Evolutionary conservation across 2,797 vertebrate species (phyloP), one percentile per base, ranked within the genome.

Genomic region (Molossus molossus): DNA sequence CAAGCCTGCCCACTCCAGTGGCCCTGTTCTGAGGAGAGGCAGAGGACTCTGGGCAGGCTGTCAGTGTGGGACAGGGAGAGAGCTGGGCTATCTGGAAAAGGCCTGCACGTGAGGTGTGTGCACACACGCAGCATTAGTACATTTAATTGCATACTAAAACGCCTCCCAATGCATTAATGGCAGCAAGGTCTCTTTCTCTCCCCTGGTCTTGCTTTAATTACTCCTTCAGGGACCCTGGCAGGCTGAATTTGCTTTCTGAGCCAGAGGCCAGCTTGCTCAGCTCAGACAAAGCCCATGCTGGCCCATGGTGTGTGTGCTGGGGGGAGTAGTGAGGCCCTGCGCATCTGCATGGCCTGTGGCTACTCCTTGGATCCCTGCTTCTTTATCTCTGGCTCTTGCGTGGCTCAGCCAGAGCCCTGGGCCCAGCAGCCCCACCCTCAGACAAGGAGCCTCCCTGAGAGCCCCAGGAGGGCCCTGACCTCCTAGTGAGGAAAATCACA

Each of bases 191-290:
- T 72, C 65, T n/a, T 69, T 20, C n/a, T 25, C 40, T n/a, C 58
- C 17, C 7, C 11, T 6, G 1, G 33, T 14, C 92, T 45, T 69
- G 57, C 84, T 95, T 87, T 92, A 95, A 94, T 67, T 81, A 50
- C 62, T 75, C 48, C 90, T 94, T 45, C 20, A 55, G 77, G 58
- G 87, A 70, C 80, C 29, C n/a, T 15, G 20, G 50, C 86, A 67
- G 73, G 75, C 58, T 25, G 72, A 20, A 18, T 58, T 81, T 89
- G 9, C 80, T 27, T 87, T 58, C 29, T 21, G 15, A 92, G 40
- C 33, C 76, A 5, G 27, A 84, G 60, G 27, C 76, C 65, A 27
- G 81, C 29, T 9, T 50, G 29, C 45, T 83, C 45, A 53, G 37
- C 15, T 87, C 79, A 69, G 62, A 76, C 50, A 67, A 70, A 91